Conservation (phyloP, 2,888 invertebrate genomes). For the Chrysotoxum bicinctum region DNA sequence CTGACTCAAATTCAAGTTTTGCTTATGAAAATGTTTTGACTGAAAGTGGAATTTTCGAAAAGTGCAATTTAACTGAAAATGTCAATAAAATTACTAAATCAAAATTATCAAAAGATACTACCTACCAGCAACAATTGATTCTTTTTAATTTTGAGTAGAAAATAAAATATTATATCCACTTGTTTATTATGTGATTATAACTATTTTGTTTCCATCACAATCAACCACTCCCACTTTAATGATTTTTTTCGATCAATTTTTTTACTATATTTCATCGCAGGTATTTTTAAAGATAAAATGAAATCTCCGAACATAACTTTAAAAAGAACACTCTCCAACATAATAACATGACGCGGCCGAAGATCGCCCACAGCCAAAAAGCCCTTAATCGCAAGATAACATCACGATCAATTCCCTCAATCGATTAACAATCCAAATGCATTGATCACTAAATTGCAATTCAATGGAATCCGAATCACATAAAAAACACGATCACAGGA, state of each 20-base stretch:
- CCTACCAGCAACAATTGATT: too few relatives aligned
- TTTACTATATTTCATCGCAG: too few relatives aligned
- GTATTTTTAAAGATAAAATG: background rate
- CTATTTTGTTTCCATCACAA: background rate
- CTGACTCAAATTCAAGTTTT: too few relatives aligned
- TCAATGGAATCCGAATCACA: conserved; percentile 56
- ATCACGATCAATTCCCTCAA: conserved; percentile 67
- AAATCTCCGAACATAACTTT: background rate
- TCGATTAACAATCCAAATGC: conserved; percentile 70
- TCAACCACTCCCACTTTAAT: background rate
- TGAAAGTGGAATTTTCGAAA: too few relatives aligned
- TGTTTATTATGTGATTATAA: too few relatives aligned
- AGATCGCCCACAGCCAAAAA: conserved; percentile 62
- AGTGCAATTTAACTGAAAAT: too few relatives aligned
- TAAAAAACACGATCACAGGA: conserved; percentile 45
- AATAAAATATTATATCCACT: too few relatives aligned
- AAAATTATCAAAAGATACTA: too few relatives aligned
- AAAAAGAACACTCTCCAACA: conserved; percentile 22
- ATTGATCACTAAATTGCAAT: conserved; percentile 71
- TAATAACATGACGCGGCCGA: conserved; percentile 57
- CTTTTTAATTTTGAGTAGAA: too few relatives aligned
- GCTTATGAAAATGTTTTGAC: too few relatives aligned
- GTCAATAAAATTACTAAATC: too few relatives aligned
- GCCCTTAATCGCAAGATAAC: conserved; percentile 65
- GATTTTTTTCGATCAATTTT: background rate